Evolutionary conservation across 2,113 vertebrate genomes (phyloP), one percentile per base, ranked within the genome.

Genomic region (Leptosomus discolor): DNA sequence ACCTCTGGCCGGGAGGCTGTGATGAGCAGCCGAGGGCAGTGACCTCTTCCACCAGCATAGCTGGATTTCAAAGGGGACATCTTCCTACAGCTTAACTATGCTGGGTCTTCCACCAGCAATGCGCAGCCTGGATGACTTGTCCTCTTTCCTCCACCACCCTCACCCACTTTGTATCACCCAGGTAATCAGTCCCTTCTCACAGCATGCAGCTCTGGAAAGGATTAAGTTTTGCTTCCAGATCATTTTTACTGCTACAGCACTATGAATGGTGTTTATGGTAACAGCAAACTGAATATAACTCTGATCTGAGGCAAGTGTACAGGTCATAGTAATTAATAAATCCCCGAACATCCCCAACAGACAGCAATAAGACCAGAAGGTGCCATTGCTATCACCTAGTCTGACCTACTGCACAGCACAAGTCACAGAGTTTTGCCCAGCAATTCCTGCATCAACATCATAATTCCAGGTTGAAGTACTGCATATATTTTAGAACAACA

Each of bases 71-170:
- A 3, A 34, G 46, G 60, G 36, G 39, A 60, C 81, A 90, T 82
- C 70, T 76, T 71, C 67, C 79, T 76, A 53, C 37, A 88, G 45
- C 71, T 86, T 60, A 89, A 92, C 71, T 67, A 54, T 0, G 0
- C 1, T 4, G 32, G 6, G n/a, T 64, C 29, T 64, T 91, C 71
- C 37, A n/a, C 7, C 0, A 4, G 61, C 43, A 64, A 43, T 0
- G 2, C 23, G 46, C 36, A 76, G 57, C 34, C 36, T 19, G 50
- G 45, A 65, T 0, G 1, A 41, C 43, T 34, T 3, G 3, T 37
- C 22, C 41, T 50, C 32, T 64, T 68, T 73, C 75, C n/a, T 83
- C 26, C 67, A 70, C 26, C 8, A 6, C 34, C 39, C 19, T 60
- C 41, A 43, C 12, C 36, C 14, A 23, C 54, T 50, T 70, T 12